Evolutionary conservation across 2,797 vertebrate species (phyloP).

Genomic region (Kryptolebias ocellatus): DNA sequence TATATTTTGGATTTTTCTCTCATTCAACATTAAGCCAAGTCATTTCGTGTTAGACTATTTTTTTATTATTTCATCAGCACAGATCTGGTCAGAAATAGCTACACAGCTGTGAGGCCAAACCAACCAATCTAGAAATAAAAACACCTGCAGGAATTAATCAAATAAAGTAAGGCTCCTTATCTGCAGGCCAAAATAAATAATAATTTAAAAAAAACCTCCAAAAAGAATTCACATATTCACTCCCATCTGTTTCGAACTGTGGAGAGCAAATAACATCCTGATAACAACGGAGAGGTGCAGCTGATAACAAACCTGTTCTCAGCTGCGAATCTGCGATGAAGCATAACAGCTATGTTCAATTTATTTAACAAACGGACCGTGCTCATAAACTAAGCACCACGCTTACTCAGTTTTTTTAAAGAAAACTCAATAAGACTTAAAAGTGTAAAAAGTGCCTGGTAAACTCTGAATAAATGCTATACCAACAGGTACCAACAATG

Average conservation of each 20-base stretch:
- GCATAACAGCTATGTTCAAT: too few species aligned
- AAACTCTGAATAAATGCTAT: neutral
- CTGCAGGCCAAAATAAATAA: neutral
- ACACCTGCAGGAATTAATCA: neutral
- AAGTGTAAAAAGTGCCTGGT: neutral
- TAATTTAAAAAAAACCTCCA: neutral
- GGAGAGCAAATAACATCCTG: neutral
- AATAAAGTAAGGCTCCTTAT: neutral
- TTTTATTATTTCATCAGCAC: neutral
- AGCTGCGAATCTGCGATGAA: neutral
- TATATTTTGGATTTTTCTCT: slow-evolving; percentile 1
- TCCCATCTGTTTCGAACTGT: neutral
- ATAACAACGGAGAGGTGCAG: neutral
- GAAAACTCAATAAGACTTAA: neutral
- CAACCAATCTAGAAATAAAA: neutral
- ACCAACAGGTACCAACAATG: too few species aligned
- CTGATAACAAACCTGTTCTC: slow-evolving; percentile 2
- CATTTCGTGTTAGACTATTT: neutral
- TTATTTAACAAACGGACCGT: neutral
- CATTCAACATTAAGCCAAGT: neutral
- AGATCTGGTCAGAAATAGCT: neutral
- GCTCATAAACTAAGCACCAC: neutral
- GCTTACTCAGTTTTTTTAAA: neutral
- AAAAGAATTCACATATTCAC: neutral
- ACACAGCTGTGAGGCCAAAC: neutral